Evolutionary conservation across 2,888 invertebrate genomes (phyloP), one percentile per base, ranked within the genome.

Genomic region (Lacanobia oleracea): DNA sequence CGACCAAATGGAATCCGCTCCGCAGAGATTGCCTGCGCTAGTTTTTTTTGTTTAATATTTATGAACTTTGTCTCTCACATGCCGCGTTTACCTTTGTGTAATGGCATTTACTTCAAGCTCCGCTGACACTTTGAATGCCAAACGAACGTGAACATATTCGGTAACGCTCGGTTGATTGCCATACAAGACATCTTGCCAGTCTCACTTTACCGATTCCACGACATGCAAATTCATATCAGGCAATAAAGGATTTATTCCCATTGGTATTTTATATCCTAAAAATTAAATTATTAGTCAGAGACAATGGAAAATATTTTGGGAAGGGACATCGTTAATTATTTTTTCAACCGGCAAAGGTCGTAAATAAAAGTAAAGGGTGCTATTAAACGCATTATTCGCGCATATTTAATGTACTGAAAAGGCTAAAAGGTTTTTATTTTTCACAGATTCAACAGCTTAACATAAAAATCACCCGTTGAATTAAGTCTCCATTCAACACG

Each of bases 361-460:
- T 95, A 95, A 95, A 95, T 95, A 94, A 94, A 92, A 90, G 93
- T 94, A 93, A 95, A 94, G 94, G 95, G 95, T 94, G 94, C 94
- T 94, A 95, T 95, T 95, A 95, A 95, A 94, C 94, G 94, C 94
- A 95, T 95, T 95, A 95, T 94, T 94, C 93, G 91, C 94, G 93
- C 92, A 95, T 94, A 93, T 95, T 95, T 95, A 95, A 95, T 95
- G 93, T 94, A 94, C 94, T 94, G 93, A 93, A 94, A 95, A 93
- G 91, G 92, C 90, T 93, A 93, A 94, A 94, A 91, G 93, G 92
- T 91, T 93, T 94, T 83, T 89, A 90, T 92, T 93, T 93, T 93
- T 92, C 87, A 89, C 91, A 92, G 89, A 91, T 93, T 92, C 92
- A 93, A 93, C 93, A 93, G 94, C 93, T 95, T 93, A 92, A 90